Evolutionary conservation across 2,888 invertebrate genomes (phyloP).

Genomic region (Nymphalis c-album): DNA sequence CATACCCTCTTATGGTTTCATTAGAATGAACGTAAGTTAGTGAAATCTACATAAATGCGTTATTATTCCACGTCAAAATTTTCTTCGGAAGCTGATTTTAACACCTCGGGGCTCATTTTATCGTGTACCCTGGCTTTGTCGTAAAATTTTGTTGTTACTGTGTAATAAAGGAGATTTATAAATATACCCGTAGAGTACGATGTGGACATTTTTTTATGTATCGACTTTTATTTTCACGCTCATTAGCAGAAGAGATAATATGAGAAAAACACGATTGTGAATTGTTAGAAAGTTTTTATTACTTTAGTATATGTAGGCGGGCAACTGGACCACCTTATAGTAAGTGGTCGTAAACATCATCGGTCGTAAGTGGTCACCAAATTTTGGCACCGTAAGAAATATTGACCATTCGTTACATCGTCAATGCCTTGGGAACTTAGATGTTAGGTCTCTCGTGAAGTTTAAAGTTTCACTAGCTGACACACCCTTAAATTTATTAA

Average conservation of each 20-base stretch:
- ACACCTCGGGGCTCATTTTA: constrained; percentile 43
- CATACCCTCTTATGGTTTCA: constrained; percentile 64
- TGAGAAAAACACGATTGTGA: too few relatives aligned
- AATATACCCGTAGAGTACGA: constrained; percentile 23
- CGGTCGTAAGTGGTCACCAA: too few relatives aligned
- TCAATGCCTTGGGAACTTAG: too few relatives aligned
- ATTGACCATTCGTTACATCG: too few relatives aligned
- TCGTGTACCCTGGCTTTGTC: constrained; percentile 43
- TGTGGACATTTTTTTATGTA: constrained; percentile 29
- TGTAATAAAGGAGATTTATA: constrained; percentile 41
- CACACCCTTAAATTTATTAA: too few relatives aligned
- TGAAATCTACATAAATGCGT: constrained; percentile 69
- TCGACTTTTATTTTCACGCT: constrained; percentile 29
- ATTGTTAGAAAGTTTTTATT: too few relatives aligned
- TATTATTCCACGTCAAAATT: constrained; percentile 58
- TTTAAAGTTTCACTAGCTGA: too few relatives aligned
- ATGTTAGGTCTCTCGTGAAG: too few relatives aligned
- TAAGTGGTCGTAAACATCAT: too few relatives aligned
- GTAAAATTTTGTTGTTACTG: constrained; percentile 47
- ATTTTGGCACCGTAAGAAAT: too few relatives aligned
- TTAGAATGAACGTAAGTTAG: constrained; percentile 61
- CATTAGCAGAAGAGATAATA: constrained; percentile 11
- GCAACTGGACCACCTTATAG: too few relatives aligned
- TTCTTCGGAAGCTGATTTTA: constrained; percentile 50
- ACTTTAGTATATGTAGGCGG: background rate